A percentile compares a stretch with the other conserved stretches of the same genome.
Conservation (phyloP, 2,113 vertebrate genomes). For the Muntiacus reevesi region DNA sequence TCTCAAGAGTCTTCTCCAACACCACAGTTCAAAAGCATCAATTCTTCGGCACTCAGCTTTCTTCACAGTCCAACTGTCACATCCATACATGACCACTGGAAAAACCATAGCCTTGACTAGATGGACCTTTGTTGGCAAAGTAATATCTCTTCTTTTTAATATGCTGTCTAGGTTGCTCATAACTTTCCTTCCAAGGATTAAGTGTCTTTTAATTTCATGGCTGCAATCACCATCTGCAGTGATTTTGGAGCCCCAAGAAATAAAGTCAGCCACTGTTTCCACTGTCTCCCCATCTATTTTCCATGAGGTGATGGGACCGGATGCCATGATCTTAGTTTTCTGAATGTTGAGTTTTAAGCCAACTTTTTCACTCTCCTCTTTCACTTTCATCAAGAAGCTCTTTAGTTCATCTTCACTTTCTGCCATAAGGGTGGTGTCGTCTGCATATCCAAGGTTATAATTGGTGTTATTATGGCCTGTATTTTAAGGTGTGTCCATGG, state of each 20-base stretch:
- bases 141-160: not conserved
- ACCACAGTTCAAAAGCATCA: not conserved
- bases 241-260: not conserved
- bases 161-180: not conserved
- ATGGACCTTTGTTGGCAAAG: not conserved
- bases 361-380: not conserved
- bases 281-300: rapidly evolving
- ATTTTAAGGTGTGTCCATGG: not conserved
- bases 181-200: not conserved
- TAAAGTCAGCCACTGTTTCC: not conserved
- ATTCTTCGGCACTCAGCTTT: rapidly evolving
- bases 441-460: not conserved
- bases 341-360: not conserved
- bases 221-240: not conserved
- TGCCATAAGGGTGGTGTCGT: not conserved
- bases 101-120: not conserved
- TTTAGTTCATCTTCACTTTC: not conserved
- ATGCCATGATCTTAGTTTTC: not conserved
- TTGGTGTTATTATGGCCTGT: not conserved
- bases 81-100: not conserved
- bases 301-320: not conserved
- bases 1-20: not conserved
- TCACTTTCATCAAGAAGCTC: not conserved
- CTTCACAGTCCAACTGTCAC: not conserved
- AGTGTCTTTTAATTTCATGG: not conserved